Conservation (phyloP, 92 coral and sea anemone species). For the Paramuricea clavata region DNA sequence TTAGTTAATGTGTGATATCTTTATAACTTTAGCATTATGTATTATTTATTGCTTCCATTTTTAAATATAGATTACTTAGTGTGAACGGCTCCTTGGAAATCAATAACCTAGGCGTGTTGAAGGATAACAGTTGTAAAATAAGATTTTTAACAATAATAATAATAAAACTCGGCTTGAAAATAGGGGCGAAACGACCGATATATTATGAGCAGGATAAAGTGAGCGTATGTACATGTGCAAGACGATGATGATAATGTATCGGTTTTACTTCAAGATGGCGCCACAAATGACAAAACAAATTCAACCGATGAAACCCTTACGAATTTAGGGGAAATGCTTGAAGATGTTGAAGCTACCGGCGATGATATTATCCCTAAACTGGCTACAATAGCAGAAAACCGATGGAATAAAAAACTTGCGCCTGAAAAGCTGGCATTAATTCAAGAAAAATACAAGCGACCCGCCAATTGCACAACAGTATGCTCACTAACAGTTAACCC, state of each 20-base stretch:
- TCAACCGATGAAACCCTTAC: not conserved
- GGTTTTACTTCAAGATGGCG: not conserved
- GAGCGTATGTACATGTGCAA: constrained; percentile 8
- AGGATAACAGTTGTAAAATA: no score
- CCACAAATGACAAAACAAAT: not conserved
- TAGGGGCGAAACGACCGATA: not conserved
- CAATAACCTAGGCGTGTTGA: no score
- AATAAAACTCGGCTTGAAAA: not conserved
- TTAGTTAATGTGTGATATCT: no score
- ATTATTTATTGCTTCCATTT: no score
- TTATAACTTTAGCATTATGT: no score
- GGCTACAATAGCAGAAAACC: not conserved
- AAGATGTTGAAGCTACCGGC: not conserved
- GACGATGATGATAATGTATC: constrained; percentile 11
- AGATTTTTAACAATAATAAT: no score
- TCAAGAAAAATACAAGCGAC: constrained; percentile 7
- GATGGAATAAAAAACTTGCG: constrained; percentile 20
- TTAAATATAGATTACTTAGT: no score
- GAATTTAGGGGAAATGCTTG: not conserved
- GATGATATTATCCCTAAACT: not conserved
- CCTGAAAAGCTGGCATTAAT: not conserved
- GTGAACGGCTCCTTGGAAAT: no score
- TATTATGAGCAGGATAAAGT: not conserved
- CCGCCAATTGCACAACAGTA: not conserved
- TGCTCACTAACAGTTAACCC: constrained; percentile 1